Evolutionary conservation across 2,797 vertebrate species (phyloP).

Genomic region (Chelmon rostratus): DNA sequence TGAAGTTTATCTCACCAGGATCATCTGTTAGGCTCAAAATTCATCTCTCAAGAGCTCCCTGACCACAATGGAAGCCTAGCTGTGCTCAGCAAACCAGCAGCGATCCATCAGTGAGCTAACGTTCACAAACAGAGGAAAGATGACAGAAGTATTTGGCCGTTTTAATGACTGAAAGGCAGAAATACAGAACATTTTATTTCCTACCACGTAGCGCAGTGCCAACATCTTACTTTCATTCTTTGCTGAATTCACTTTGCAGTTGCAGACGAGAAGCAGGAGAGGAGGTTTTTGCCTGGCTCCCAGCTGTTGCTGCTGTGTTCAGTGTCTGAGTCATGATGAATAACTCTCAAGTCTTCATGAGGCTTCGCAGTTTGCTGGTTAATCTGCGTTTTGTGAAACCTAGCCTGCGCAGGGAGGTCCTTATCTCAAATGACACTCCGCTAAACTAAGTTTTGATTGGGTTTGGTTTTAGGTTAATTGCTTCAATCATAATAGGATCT

Average conservation of each 20-base stretch:
- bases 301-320: conserved; percentile 20
- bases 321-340: conserved; percentile 31
- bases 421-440: conserved; percentile 42
- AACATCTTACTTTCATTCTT: not conserved
- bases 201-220: not conserved
- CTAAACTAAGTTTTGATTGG: conserved; percentile 29
- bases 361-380: conserved; percentile 16
- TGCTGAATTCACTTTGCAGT: not conserved
- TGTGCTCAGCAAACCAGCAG: not conserved
- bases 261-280: conserved; percentile 15
- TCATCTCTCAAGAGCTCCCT: not conserved
- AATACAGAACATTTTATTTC: not conserved
- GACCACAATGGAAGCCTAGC: not conserved
- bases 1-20: not conserved
- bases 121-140: not conserved
- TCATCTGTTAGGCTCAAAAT: not conserved
- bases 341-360: conserved; percentile 10
- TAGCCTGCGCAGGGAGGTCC: not conserved
- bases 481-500: conserved; percentile 24
- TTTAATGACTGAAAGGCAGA: not conserved
- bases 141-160: not conserved
- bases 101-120: not conserved
- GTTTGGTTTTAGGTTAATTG: conserved; percentile 44
- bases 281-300: not conserved
- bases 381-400: not conserved